Percentiles rank a stretch among this genome's conserved stretches.
These are phyloP conservation scores for Corythornis vintsioides DNA, from an alignment of 2,113 vertebrate genomes.

Conservation along the genomic window DNA sequence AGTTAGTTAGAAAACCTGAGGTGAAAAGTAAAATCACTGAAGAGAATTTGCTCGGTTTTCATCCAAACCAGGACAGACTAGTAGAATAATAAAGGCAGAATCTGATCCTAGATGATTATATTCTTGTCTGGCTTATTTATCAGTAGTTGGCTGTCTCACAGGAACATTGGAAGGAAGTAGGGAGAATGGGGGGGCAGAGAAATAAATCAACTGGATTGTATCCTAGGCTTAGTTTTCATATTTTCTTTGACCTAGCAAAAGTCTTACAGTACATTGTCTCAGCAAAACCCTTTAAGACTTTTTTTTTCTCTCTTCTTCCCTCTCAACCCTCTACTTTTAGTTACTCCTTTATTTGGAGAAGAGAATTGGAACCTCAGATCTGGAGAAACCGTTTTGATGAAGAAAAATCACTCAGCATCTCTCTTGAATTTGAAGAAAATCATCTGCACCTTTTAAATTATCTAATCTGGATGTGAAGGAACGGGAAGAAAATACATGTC, in stretches of 20 bases:
- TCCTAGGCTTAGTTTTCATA: not conserved
- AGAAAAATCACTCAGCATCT: constrained; percentile 43
- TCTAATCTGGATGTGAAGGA: constrained; percentile 75
- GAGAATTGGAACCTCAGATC: constrained; percentile 57
- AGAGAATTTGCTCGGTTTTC: too few relatives aligned
- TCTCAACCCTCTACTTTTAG: constrained; percentile 30
- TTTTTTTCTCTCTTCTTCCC: not conserved
- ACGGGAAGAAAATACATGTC: constrained; percentile 26
- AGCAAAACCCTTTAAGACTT: not conserved
- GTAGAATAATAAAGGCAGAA: not conserved
- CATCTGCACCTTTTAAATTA: constrained; percentile 73
- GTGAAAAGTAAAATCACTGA: too few relatives aligned
- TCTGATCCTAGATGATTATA: not conserved
- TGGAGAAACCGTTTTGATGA: constrained; percentile 69
- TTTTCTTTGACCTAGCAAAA: not conserved
- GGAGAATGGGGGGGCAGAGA: not conserved
- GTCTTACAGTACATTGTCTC: not conserved
- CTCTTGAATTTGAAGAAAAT: constrained; percentile 57
- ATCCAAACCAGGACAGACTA: too few relatives aligned
- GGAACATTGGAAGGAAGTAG: not conserved
- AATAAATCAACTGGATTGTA: not conserved
- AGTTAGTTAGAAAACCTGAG: too few relatives aligned
- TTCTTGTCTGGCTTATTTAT: not conserved
- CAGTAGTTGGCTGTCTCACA: not conserved
- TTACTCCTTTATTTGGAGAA: constrained; percentile 34